Evolutionary conservation across 2,888 invertebrate species (phyloP).

Genomic region (Tipula helvola): DNA sequence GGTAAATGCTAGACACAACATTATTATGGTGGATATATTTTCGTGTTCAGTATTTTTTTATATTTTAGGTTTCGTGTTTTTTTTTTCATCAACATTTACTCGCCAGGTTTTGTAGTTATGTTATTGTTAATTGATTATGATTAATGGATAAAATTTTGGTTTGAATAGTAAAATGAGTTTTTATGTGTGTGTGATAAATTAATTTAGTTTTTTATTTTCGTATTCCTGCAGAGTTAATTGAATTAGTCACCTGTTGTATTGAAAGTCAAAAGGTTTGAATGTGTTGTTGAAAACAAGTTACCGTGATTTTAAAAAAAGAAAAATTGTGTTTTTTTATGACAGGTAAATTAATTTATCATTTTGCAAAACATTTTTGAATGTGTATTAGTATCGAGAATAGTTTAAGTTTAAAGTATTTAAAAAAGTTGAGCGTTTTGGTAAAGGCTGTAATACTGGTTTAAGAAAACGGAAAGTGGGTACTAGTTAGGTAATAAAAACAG

Average conservation of each 20-base stretch:
- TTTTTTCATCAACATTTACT: neutral
- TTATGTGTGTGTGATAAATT: neutral
- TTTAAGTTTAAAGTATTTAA: too few relatives aligned
- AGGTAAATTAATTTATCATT: neutral
- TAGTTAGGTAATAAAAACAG: too few relatives aligned
- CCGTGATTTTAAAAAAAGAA: neutral
- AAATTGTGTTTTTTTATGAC: neutral
- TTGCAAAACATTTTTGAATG: neutral
- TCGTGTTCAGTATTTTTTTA: neutral
- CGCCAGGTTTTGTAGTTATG: neutral
- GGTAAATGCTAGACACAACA: neutral
- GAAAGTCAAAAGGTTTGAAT: neutral
- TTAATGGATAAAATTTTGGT: neutral
- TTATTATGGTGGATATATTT: neutral
- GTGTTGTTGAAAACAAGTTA: neutral
- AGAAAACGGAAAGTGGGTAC: too few relatives aligned
- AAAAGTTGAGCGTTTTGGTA: too few relatives aligned
- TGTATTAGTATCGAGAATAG: neutral
- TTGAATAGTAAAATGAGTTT: neutral
- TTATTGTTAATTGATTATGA: constrained; percentile 4
- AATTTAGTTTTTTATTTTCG: neutral
- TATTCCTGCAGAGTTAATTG: neutral
- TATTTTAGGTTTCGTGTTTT: neutral
- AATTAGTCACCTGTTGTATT: constrained; percentile 4
- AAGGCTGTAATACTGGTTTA: too few relatives aligned